Evolutionary conservation across 1,140 invertebrate genomes (phyloP).

Genomic region (Pseudomyrmex cubaensis): DNA sequence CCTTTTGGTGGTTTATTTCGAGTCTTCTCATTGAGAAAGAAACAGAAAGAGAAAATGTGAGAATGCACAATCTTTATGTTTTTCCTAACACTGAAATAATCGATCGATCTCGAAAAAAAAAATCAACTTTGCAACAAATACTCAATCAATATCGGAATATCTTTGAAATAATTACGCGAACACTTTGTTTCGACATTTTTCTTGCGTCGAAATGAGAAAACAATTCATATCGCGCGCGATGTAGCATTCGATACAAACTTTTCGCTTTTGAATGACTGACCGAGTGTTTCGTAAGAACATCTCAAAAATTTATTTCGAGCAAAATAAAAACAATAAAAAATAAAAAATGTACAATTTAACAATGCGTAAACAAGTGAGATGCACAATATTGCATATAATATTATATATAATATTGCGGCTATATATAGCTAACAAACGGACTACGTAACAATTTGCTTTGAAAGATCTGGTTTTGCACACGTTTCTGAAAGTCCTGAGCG

Average conservation of each 20-base stretch:
- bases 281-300: constrained; percentile 38
- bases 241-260: background rate
- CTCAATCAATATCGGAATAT: constrained; percentile 3
- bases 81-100: background rate
- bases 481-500: background rate
- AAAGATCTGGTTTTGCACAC: constrained; percentile 77
- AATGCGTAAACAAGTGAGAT: constrained; percentile 69
- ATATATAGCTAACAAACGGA: constrained; percentile 77
- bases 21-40: background rate
- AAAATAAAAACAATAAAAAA: constrained; percentile 48
- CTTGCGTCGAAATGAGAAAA: background rate
- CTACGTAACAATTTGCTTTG: constrained; percentile 77
- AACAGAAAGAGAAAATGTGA: no score
- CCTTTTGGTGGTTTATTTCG: background rate
- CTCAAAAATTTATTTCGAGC: constrained; percentile 11
- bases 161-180: constrained; percentile 17
- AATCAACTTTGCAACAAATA: background rate
- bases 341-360: constrained; percentile 52
- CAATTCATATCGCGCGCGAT: no score
- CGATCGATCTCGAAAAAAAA: constrained; percentile 15
- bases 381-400: constrained; percentile 69
- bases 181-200: background rate
- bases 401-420: constrained; percentile 52
- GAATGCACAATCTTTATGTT: background rate
- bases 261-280: constrained; percentile 24